Conservation (phyloP, 2,113 vertebrate species). For the Pelecanoides urinatrix region DNA sequence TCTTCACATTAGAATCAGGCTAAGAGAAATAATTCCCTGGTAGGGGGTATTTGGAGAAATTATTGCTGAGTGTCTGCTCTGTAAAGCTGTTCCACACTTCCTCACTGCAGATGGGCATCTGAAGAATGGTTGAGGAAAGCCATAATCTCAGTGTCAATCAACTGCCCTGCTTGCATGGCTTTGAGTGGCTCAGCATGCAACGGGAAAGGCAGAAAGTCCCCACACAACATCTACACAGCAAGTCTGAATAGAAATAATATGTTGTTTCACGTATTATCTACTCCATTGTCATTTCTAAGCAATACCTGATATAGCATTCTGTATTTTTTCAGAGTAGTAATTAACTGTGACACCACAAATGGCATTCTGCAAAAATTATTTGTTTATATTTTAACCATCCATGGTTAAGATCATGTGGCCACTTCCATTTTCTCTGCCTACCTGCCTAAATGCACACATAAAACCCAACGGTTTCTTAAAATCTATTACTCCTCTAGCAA, state of each 20-base stretch:
- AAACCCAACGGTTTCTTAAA: neutral
- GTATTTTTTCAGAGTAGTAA: neutral
- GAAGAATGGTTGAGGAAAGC: neutral
- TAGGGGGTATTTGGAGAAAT: neutral
- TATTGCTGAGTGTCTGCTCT: neutral
- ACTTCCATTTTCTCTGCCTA: neutral
- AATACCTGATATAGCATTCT: neutral
- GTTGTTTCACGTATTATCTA: neutral
- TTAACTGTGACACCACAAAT: neutral
- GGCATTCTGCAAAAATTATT: neutral
- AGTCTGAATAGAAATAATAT: neutral
- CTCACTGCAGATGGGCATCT: neutral
- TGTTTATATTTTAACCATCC: neutral
- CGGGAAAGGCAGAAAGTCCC: neutral
- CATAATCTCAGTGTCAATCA: neutral
- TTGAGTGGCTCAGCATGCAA: neutral
- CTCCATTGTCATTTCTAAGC: neutral
- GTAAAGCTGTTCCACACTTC: neutral
- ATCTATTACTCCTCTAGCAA: neutral
- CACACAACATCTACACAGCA: neutral
- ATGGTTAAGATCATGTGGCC: neutral
- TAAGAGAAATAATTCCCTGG: neutral
- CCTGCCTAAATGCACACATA: neutral
- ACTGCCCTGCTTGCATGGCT: neutral
- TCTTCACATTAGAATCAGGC: neutral